Evolutionary conservation across 1,140 invertebrate genomes (phyloP), one percentile per base, ranked within the genome.

Genomic region (Copidosoma floridanum): DNA sequence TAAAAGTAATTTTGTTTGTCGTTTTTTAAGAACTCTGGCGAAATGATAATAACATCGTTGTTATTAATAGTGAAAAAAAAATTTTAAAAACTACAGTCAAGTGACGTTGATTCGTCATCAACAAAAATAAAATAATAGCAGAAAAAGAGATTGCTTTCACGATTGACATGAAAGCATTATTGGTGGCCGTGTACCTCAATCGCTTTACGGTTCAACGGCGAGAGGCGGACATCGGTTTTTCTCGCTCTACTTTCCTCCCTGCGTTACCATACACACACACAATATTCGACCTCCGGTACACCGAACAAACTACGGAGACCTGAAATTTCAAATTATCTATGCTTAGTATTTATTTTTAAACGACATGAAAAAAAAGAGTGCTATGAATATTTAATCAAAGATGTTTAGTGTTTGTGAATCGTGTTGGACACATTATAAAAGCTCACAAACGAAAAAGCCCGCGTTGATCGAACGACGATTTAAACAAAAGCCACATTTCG

Each of bases 101-200:
- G 47, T 64, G 63, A 63, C 63, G 61, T 65, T 52, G 61, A 69
- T 63, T 65, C 61, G 63, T 63, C 50, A 44, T 51, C 23, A 62
- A 61, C 59, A 65, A 58, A 50, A 57, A n/a, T n/a, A n/a, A 7
- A 20, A 46, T 46, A 6, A 21, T 21, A 41, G 6, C 5, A 41
- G 18, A 41, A 41, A 41, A 41, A n/a, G 5, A 41, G 16, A 16
- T 41, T 6, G 7, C 51, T 48, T 55, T 14, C n/a, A n/a, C n/a
- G 20, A 50, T 18, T 37, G 8, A 54, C 27, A 21, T 18, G 53
- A 46, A 32, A 41, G 52, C 51, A 23, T 54, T 20, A 55, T 61
- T 55, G n/a, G 44, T 38, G 48, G 54, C 37, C 35, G 61, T 57
- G 50, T 41, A 53, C 61, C n/a, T 63, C 54, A 47, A 57, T 57